These are phyloP conservation scores for Ctenochaetus hawaiiensis DNA, from an alignment of 2,797 vertebrate species.

Conservation along the genomic window DNA sequence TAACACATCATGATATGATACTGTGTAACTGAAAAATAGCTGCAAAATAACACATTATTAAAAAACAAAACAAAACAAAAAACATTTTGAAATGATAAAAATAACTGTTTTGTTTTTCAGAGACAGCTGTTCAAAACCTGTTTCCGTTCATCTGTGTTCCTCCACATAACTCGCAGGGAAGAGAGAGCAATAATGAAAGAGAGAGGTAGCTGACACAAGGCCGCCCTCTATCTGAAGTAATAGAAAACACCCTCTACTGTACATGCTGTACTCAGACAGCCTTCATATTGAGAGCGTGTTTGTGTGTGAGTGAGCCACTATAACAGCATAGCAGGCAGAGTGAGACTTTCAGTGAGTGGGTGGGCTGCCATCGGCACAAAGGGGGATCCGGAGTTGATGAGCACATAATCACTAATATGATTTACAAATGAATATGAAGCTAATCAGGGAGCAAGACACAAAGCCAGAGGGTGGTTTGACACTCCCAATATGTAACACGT, in stretches of 20 bases:
- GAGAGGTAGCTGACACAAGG: conserved; percentile 84
- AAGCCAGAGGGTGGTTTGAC: conserved; percentile 60
- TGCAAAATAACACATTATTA: not conserved
- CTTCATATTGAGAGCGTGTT: conserved; percentile 19
- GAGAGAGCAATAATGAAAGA: conserved; percentile 29
- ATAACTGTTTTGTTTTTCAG: not conserved
- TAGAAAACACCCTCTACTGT: conserved; percentile 76
- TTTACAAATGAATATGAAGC: conserved; percentile 78
- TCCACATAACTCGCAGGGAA: conserved; percentile 31
- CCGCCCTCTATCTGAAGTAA: conserved; percentile 87
- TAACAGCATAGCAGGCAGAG: conserved; percentile 41
- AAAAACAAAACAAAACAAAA: not conserved
- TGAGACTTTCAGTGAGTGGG: conserved; percentile 61
- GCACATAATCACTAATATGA: conserved; percentile 74
- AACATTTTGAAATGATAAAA: not conserved
- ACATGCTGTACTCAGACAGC: conserved; percentile 46
- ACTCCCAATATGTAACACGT: conserved; percentile 56
- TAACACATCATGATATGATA: not conserved
- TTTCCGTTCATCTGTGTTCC: conserved; percentile 35
- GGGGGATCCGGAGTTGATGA: conserved; percentile 67
- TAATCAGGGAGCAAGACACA: conserved; percentile 71
- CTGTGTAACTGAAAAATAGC: not conserved
- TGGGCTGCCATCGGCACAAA: conserved; percentile 62
- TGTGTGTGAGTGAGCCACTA: conserved; percentile 29
- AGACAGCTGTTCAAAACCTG: not conserved